Evolutionary conservation across 37 sponge, comb jelly and placozoan species (phyloP), one percentile per base, ranked within the genome.

Genomic region (Halichondria panicea): DNA sequence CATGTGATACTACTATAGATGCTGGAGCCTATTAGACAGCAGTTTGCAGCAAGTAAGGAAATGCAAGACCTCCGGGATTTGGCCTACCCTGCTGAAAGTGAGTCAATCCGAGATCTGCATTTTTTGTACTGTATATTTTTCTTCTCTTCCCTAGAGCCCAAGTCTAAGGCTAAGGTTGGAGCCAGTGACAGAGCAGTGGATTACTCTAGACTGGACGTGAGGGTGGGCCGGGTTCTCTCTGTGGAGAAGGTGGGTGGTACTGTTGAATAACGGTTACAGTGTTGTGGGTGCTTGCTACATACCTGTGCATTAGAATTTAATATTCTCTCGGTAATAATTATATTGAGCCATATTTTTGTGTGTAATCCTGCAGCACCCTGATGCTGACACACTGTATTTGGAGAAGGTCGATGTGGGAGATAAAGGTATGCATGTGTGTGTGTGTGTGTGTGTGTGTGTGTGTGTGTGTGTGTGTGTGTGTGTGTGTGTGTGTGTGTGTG

Each of bases 351-450:
- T 67, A 24, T 12, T 69, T 41, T 35, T 5, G 38, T 15, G 24
- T 3, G 1, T 41, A 0, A 56, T 37, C 36, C 30, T 66, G 44
- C 58, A 93, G 97, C 93, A 92, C 61, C 91, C 84, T 35, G 80
- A 93, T 82, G 93, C 97, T 21, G 93, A 92, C 55, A 55, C 93
- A 27, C 77, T 96, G 59, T 96, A 92, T 59, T 76, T 92, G 3
- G 93, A 96, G 76, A 87, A 83, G 55, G 54, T 96, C 0, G 88
- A 96, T 43, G 65, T 96, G 15, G 97, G 97, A 37, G 85, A 89
- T 41, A 63, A 55, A 85, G 83, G 94, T 93, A 68, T 30, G 65
- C 4, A 54, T 5, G 55, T 18, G 43, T 40, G 67, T 13, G 22
- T 2, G 59, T 9, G 45, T 27, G 27, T 59, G 38, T 8, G 3